phyloP scores from a whole-genome alignment of 2,113 vertebrate genomes.

The Tachuris rubrigastra region DNA sequence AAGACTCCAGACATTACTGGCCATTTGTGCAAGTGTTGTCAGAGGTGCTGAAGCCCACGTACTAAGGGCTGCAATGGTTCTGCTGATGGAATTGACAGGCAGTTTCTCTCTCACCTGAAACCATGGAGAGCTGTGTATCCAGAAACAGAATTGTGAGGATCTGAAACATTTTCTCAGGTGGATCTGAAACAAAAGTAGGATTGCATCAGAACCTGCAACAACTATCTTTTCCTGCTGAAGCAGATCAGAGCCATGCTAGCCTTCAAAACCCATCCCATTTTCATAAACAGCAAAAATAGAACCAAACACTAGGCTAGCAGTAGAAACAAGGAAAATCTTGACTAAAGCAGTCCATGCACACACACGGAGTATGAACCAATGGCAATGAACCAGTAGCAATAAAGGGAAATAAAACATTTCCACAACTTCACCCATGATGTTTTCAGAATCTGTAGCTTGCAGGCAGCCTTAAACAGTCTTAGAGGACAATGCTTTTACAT shows the following conservation, averaged over 20 bases:
- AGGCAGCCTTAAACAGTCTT: neutral
- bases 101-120: slow-evolving; percentile 45
- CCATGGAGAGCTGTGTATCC: neutral
- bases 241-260: neutral
- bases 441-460: neutral
- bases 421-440: neutral
- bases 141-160: slow-evolving; percentile 23
- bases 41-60: neutral
- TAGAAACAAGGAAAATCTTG: neutral
- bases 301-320: neutral
- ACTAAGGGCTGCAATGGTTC: neutral
- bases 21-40: neutral
- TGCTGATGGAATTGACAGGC: neutral
- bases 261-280: neutral
- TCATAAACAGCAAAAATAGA: neutral
- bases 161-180: slow-evolving; percentile 46
- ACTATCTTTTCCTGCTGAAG: neutral
- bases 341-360: neutral
- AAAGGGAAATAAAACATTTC: neutral
- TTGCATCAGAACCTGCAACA: neutral
- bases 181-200: slow-evolving; percentile 46
- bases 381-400: neutral
- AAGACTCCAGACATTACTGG: neutral
- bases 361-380: neutral
- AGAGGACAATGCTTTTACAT: neutral